These are phyloP conservation scores for Paramormyrops hopkinsi DNA, from an alignment of 2,797 vertebrate species.

Conservation along the genomic window DNA sequence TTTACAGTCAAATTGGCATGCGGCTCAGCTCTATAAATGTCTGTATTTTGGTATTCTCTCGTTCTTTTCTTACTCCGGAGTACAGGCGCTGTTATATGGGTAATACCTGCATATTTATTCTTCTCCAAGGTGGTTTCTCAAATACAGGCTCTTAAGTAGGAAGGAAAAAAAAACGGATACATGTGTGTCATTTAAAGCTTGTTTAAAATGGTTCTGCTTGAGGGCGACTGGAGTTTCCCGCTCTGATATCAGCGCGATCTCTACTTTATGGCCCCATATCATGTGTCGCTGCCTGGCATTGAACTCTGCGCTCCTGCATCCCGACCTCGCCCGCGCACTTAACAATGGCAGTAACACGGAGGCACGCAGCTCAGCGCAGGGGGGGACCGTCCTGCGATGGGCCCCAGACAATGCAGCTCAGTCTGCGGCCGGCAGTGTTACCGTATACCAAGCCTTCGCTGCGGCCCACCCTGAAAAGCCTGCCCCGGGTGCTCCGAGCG, in stretches of 20 bases:
- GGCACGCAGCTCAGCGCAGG: not conserved
- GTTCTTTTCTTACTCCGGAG: not conserved
- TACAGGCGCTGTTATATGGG: not conserved
- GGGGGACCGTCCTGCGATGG: not conserved
- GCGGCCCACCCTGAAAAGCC: not conserved
- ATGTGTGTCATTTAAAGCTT: slow-evolving; percentile 8
- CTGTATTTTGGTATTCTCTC: not conserved
- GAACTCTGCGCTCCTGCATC: not conserved
- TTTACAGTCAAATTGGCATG: not conserved
- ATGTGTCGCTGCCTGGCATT: not conserved
- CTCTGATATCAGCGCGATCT: not conserved
- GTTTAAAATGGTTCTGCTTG: slow-evolving; percentile 7
- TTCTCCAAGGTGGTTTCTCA: not conserved
- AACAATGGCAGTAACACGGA: slow-evolving; percentile 5
- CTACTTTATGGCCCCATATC: not conserved
- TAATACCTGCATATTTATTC: not conserved
- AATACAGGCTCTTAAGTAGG: not conserved
- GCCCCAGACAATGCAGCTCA: not conserved
- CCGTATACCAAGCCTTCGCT: not conserved
- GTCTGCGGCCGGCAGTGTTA: not conserved
- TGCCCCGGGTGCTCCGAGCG: not conserved
- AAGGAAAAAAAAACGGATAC: slow-evolving; percentile 3
- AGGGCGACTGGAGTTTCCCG: slow-evolving; percentile 20
- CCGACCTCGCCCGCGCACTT: not conserved
- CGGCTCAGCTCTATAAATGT: not conserved